Base-by-base conservation (phyloP, 2,113 vertebrate species). In the Lethenteron camtschaticum region DNA sequence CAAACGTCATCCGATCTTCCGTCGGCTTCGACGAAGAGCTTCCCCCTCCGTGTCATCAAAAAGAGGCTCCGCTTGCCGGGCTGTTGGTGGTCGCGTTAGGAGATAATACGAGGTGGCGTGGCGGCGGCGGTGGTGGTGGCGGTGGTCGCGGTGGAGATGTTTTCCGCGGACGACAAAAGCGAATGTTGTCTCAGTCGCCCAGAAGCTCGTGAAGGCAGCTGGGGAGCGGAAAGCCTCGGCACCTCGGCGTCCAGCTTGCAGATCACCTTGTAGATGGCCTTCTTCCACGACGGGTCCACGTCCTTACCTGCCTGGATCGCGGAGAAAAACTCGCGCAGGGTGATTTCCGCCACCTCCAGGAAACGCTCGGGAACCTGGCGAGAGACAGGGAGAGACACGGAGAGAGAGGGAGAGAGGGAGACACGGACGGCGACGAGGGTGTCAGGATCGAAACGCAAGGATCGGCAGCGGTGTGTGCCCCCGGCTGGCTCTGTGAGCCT, bases 241-340 rank as follows among this genome's bases (percentile, higher is more conserved):
- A 96, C 86, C 68, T 89, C 84, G 9, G 85, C 87, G 81, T 96
- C 92, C 77, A 96, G 82, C 81, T 96, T 96, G 18, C 90, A 94
- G 83, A 96, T 96, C 41, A 94, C 87, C 81, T 96, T 96, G 80
- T 96, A 96, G 76, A 96, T 96, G 73, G 89, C 84, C 79, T 96
- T 96, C 76, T 96, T 96, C 92, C 92, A 96, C 12, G 90, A 95
- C 14, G 90, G 85, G 75, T 96, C 92, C 0, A 83, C 79, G 4
- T 96, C 92, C 84, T 86, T 95, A 75, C 86, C 80, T 0, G 81
- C 70, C 57, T 83, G 83, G 68, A 96, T 78, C 2, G 92, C 92
- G 0, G 78, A 86, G 81, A 88, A 96, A 79, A 96, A 96, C 73
- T 96, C 89, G 70, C 83, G 86, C 71, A 95, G 78, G 1, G 92